phyloP scores from a whole-genome alignment of 1,140 invertebrate genomes.

The Gonatopus flavifemur region DNA sequence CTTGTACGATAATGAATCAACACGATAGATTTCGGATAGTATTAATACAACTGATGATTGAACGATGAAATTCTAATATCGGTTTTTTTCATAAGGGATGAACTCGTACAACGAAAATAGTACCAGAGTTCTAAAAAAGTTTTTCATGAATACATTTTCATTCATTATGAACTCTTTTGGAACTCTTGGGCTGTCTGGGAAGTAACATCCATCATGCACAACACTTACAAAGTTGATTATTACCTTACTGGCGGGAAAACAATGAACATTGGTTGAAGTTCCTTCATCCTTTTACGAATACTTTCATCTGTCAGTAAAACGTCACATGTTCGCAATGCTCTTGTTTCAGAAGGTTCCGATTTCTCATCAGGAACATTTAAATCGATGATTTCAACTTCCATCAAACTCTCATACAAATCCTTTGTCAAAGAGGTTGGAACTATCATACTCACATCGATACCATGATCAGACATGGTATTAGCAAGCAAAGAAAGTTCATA shows the following conservation, averaged over 20 bases:
- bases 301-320: conserved; percentile 34
- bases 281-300: conserved; percentile 31
- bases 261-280: conserved; percentile 45
- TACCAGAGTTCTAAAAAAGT: no score
- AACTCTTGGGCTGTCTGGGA: no score
- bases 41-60: no score
- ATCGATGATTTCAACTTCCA: conserved; percentile 42
- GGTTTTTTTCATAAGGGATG: no score
- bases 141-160: no score
- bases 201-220: no score
- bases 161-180: no score
- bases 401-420: conserved; percentile 43
- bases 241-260: conserved; percentile 52
- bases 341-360: conserved; percentile 15
- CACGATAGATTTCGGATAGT: no score
- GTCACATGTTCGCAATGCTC: conserved; percentile 41
- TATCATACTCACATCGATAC: conserved; percentile 44
- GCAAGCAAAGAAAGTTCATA: conserved; percentile 52
- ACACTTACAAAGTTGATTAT: neutral
- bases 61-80: no score
- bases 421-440: conserved; percentile 22
- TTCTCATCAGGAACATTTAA: conserved; percentile 26
- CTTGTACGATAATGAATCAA: no score
- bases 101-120: no score
- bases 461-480: conserved; percentile 48